A percentile compares a stretch with the other conserved stretches of the same genome.
Conservation (phyloP, 2,797 vertebrate species). For the Crenichthys baileyi region DNA sequence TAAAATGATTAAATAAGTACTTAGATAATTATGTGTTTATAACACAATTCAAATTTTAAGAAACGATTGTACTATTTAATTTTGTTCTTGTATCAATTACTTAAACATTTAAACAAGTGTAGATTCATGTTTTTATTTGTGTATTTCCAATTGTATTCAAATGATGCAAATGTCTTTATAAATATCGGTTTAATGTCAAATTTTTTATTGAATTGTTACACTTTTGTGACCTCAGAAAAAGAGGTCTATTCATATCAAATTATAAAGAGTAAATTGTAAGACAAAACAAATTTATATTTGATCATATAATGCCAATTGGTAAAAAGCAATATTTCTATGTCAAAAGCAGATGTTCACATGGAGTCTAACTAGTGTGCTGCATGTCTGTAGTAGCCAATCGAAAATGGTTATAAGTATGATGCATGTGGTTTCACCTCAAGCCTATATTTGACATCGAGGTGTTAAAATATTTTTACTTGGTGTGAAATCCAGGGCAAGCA, state of each 20-base stretch:
- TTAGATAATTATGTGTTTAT: too few relatives aligned
- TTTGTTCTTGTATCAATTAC: not conserved
- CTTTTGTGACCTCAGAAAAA: too few relatives aligned
- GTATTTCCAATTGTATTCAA: not conserved
- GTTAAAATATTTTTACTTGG: slow-evolving; percentile 5
- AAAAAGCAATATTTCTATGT: not conserved
- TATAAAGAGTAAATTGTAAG: not conserved
- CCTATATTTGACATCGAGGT: slow-evolving; percentile 5
- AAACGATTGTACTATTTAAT: too few relatives aligned
- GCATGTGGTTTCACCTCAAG: not conserved
- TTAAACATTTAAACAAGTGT: not conserved
- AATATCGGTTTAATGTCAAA: too few relatives aligned
- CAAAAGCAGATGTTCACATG: not conserved
- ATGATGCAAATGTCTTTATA: too few relatives aligned
- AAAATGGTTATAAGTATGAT: not conserved
- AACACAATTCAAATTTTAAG: too few relatives aligned
- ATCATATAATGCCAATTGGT: not conserved
- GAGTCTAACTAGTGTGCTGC: not conserved
- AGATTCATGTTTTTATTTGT: not conserved
- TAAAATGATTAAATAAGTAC: too few relatives aligned
- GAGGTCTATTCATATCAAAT: not conserved
- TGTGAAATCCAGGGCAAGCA: not conserved
- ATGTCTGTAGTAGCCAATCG: not conserved
- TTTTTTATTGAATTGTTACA: too few relatives aligned
- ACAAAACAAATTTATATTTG: not conserved